phyloP scores from a whole-genome alignment of 2,888 invertebrate species.

The Drosophila atroscutellata region DNA sequence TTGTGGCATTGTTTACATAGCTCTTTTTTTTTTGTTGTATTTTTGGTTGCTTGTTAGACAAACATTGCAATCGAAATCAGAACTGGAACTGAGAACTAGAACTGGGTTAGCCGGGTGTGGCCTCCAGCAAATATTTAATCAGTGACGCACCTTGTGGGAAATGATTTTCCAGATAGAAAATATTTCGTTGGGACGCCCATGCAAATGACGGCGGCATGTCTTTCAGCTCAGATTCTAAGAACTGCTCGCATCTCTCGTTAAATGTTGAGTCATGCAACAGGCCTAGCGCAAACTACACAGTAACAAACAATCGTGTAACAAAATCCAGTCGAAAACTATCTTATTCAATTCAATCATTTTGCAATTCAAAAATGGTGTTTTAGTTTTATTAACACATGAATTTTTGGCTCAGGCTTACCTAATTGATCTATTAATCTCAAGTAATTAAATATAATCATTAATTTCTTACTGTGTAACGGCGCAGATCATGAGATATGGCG shows the following conservation, averaged over 20 bases:
- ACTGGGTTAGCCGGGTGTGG: slow-evolving; percentile 74
- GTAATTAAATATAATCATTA: not conserved
- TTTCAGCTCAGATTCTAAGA: slow-evolving; percentile 61
- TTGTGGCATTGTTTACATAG: slow-evolving; percentile 57
- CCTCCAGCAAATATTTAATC: slow-evolving; percentile 68
- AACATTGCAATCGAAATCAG: slow-evolving; percentile 76
- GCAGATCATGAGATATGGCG: not conserved
- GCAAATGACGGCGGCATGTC: slow-evolving; percentile 57
- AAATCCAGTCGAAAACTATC: not conserved
- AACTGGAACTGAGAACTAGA: slow-evolving; percentile 43
- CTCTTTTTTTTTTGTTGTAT: slow-evolving; percentile 9
- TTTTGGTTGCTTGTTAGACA: slow-evolving; percentile 22
- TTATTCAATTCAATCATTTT: not conserved
- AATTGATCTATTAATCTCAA: not conserved
- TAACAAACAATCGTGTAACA: not conserved
- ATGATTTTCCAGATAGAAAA: slow-evolving; percentile 12
- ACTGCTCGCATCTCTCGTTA: slow-evolving; percentile 11
- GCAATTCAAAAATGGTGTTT: not conserved
- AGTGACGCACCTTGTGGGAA: slow-evolving; percentile 81
- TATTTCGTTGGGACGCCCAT: slow-evolving; percentile 31
- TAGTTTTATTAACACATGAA: not conserved
- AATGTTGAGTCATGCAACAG: slow-evolving; percentile 54
- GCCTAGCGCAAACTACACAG: not conserved
- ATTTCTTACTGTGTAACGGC: not conserved
- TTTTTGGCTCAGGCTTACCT: not conserved